Conservation (phyloP, 2,113 vertebrate genomes). For the Rhynchomys soricoides region DNA sequence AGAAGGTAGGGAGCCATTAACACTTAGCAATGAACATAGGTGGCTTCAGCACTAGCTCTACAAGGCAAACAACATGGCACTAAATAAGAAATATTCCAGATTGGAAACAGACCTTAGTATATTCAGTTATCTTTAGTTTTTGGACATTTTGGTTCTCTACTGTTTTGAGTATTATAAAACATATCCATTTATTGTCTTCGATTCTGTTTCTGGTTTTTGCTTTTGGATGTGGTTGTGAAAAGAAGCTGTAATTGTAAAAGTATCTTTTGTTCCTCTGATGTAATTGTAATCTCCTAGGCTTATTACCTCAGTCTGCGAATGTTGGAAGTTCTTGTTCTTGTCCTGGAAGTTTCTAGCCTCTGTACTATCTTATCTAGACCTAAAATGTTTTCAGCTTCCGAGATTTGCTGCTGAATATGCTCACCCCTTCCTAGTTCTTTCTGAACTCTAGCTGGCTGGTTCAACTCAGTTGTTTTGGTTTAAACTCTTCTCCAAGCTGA, state of each 20-base stretch:
- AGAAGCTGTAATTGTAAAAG: not conserved
- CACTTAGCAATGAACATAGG: not conserved
- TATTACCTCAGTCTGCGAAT: no score
- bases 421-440: no score
- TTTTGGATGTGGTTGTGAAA: not conserved
- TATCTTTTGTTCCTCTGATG: no score
- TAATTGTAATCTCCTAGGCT: no score
- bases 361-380: no score
- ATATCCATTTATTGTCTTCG: not conserved
- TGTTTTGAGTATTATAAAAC: conserved; percentile 6
- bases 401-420: no score
- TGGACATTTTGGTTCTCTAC: not conserved
- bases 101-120: not conserved
- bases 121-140: not conserved
- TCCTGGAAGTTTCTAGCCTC: no score
- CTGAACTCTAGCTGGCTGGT: no score
- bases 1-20: not conserved
- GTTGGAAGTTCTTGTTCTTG: no score
- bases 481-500: no score
- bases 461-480: no score
- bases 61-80: not conserved
- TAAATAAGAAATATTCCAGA: not conserved
- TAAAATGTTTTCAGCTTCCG: no score
- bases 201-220: not conserved
- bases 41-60: not conserved